Evolutionary conservation across 2,888 invertebrate species (phyloP), one percentile per base, ranked within the genome.

Genomic region (Callyntrura sp.): DNA sequence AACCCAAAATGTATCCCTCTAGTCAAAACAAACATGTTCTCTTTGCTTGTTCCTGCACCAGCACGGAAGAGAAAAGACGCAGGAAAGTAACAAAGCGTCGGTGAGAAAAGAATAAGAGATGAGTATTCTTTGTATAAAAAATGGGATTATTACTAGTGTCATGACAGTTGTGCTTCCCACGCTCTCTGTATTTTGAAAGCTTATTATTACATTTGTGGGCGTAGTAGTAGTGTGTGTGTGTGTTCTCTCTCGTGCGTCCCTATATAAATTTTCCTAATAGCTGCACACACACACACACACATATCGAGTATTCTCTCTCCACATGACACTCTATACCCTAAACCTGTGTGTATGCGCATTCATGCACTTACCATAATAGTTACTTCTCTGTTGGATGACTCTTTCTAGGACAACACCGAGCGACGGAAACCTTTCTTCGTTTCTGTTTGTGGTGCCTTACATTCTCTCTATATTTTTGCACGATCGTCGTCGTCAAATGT

Each of bases 111-210:
- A 17, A 43, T 73, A 73, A 78, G 85, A 35, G 78, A 70, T 76
- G 85, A 85, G 48, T 85, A 85, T 45, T 78, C 45, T 62, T 45
- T 73, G 28, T 28, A 12, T 28, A 51, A 83, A 73, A 85, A 85
- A 76, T 62, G 28, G 85, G 85, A 85, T 85, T 85, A 78, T 85
- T 62, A 60, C 48, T 48, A 12, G 60, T 78, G 76, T 62, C 85
- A 85, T 85, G 62, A 62, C 62, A 78, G 78, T 78, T 73, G 85
- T 73, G 85, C 68, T 60, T 85, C 78, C 60, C 78, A 78, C 76
- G 85, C 62, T 78, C 73, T 60, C 8, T 60, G 17, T 62, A 35
- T 25, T 68, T 68, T n/a, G 48, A 83, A 83, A 83, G 83, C 65
- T 60, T 83, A 83, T 83, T 83, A 83, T 82, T 62, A 45, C 62